Evolutionary conservation across 2,888 invertebrate genomes (phyloP), one percentile per base, ranked within the genome.

Genomic region (Netelia melanura): DNA sequence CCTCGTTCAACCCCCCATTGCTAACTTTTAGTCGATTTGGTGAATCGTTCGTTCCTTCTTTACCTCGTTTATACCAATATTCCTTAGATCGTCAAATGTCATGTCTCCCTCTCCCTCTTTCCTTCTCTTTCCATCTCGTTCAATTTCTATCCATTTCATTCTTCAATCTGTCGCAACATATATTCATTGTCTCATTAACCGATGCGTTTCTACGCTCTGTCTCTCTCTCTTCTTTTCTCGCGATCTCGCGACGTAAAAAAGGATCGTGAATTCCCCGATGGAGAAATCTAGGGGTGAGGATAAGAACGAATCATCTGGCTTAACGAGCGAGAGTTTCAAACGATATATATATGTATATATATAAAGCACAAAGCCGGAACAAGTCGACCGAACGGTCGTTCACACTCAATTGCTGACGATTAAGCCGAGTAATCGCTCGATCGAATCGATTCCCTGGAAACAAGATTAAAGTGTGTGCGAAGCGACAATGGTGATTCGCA

Each of bases 261-360:
- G 17, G 61, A 38, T 43, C 38, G 43, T 75, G 9, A 30, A 11
- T 14, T 14, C 17, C 1, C 38, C 67, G 67, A 74, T 74, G 54
- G 62, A 54, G 54, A 61, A 25, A 5, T 30, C 5, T 30, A 68
- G 56, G 48, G 54, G 38, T 68, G 65, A 43, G 54, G 75, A 56
- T 71, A 71, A 76, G 76, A 80, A 80, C 65, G 83, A 84, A 80
- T 84, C 80, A 80, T 84, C 65, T 52, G 83, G 61, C 71, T 84
- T 80, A 76, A 84, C 83, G 76, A 84, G 65, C 65, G 70, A 52
- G 76, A 80, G 68, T 71, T 67, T 17, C 64, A 38, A 56, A 68
- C 52, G 17, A 30, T 30, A 30, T 30, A 71, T 65, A 43, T 65
- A 43, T 6, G 17, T 56, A 17, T 65, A 25, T 67, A 61, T 48